A percentile compares a stretch with the other conserved stretches of the same genome.
These are phyloP conservation scores for Stigmatopora argus DNA, from an alignment of 2,113 vertebrate species.

Conservation along the genomic window DNA sequence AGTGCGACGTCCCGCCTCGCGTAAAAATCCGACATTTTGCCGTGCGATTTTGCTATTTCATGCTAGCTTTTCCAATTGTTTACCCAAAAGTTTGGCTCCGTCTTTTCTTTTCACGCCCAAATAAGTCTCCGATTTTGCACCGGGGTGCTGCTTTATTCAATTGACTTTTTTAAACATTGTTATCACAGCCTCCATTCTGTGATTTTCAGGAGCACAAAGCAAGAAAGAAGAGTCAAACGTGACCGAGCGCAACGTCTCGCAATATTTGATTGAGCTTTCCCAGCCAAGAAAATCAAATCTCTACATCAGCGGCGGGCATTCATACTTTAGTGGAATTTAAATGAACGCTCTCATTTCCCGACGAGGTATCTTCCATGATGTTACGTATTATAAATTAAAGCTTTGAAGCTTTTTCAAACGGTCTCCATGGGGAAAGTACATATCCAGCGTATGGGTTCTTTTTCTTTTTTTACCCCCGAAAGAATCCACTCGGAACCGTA, in stretches of 20 bases:
- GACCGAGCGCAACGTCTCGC: slow-evolving; percentile 31
- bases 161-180: slow-evolving; percentile 36
- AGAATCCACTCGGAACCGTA: background rate
- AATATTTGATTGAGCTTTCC: slow-evolving; percentile 29
- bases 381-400: background rate
- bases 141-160: slow-evolving; percentile 24
- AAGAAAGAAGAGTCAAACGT: slow-evolving; percentile 29
- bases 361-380: background rate
- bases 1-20: slow-evolving; percentile 36
- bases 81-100: slow-evolving; percentile 31
- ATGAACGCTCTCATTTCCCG: background rate
- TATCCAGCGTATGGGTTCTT: background rate
- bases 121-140: slow-evolving; percentile 35
- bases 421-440: background rate
- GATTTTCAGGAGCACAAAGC: slow-evolving; percentile 18
- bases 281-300: background rate
- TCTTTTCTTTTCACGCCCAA: slow-evolving; percentile 44
- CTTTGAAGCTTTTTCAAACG: slow-evolving; percentile 10
- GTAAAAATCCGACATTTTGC: slow-evolving; percentile 9
- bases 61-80: slow-evolving; percentile 25
- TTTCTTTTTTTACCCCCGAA: background rate
- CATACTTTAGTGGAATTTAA: slow-evolving; percentile 7
- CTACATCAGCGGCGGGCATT: background rate
- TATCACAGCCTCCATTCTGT: slow-evolving; percentile 30
- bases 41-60: slow-evolving; percentile 21